These are phyloP conservation scores for Mus minutoides DNA, from an alignment of 2,797 vertebrate genomes.

Conservation along the genomic window DNA sequence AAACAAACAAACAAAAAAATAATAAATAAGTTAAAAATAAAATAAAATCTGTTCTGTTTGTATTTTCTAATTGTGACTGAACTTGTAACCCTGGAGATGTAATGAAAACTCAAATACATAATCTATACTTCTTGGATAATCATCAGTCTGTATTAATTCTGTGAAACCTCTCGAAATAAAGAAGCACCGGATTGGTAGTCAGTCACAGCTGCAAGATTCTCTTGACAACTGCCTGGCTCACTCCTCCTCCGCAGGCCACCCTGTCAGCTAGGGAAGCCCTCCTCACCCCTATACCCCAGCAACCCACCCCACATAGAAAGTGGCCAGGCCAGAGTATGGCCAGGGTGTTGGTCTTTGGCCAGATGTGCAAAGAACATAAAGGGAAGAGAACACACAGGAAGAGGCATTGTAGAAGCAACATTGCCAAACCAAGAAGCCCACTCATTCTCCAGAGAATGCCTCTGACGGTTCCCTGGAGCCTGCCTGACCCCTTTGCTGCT, in stretches of 20 bases:
- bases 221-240: background rate
- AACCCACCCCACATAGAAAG: background rate
- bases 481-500: background rate
- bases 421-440: background rate
- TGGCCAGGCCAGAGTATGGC: background rate
- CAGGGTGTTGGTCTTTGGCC: background rate
- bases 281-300: background rate
- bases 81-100: background rate
- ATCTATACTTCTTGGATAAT: background rate
- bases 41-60: background rate
- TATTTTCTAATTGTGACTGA: background rate
- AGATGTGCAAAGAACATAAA: background rate
- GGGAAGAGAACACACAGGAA: background rate
- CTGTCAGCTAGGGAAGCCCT: background rate
- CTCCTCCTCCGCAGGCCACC: background rate
- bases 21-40: too few relatives aligned
- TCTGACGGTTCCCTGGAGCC: background rate
- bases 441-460: background rate
- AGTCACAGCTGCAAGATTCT: background rate
- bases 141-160: background rate
- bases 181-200: background rate
- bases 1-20: too few relatives aligned
- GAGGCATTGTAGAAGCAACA: background rate
- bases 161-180: background rate
- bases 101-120: background rate